Evolutionary conservation across 2,113 vertebrate species (phyloP).

Genomic region (Hoplias malabaricus): DNA sequence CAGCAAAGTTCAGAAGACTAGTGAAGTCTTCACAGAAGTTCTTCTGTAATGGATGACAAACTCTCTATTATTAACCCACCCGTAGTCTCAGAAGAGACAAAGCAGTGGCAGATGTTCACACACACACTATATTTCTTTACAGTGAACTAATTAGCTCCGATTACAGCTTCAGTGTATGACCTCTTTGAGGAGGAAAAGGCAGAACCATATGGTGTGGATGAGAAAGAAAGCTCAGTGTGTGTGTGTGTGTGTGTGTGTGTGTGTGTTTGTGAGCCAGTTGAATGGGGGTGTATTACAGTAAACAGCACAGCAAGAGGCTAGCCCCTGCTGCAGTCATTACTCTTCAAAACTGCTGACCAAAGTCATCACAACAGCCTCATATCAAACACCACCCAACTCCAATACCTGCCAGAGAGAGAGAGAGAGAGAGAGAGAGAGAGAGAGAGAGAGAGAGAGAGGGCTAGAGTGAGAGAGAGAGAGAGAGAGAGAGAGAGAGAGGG

Average conservation of each 20-base stretch:
- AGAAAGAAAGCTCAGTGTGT: conserved; percentile 10
- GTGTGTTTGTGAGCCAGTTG: neutral
- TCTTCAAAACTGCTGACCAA: conserved; percentile 74
- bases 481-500: neutral
- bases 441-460: neutral
- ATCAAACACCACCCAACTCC: conserved; percentile 52
- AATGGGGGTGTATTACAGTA: conserved; percentile 64
- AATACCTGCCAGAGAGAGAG: conserved; percentile 43
- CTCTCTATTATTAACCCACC: no score
- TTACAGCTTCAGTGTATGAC: neutral
- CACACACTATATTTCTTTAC: neutral
- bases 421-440: neutral
- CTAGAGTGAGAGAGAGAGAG: neutral
- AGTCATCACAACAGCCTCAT: conserved; percentile 64
- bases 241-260: conserved; percentile 1
- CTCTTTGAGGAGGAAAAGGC: neutral
- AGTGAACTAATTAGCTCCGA: neutral
- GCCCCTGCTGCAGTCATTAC: conserved; percentile 68
- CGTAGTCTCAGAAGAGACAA: no score
- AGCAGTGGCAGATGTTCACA: no score
- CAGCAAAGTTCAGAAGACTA: no score
- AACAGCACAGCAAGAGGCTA: conserved; percentile 51
- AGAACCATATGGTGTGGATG: conserved; percentile 21
- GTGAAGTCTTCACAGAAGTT: no score
- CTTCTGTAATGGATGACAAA: no score